These are phyloP conservation scores for Lasioglossum marginatum DNA, from an alignment of 2,888 invertebrate genomes.

Conservation along the genomic window DNA sequence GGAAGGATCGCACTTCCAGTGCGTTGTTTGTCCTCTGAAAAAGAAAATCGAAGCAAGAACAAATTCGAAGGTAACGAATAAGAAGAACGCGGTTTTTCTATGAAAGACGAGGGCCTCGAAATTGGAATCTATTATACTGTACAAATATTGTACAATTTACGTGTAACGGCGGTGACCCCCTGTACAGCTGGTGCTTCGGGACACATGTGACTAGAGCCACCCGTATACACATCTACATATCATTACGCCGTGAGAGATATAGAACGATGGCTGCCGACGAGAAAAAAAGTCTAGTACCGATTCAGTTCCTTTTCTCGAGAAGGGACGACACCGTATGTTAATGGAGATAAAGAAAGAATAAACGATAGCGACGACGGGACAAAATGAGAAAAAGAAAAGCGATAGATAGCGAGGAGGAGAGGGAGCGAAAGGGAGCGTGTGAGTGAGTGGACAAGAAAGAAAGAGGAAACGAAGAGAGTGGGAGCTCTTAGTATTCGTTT, in stretches of 20 bases:
- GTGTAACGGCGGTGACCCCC: slow-evolving; percentile 18
- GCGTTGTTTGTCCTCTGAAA: not conserved
- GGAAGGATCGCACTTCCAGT: not conserved
- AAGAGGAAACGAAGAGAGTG: slow-evolving; percentile 26
- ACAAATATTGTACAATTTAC: slow-evolving; percentile 25
- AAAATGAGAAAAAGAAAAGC: slow-evolving; percentile 10
- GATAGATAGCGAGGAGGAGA: slow-evolving; percentile 27
- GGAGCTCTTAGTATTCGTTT: slow-evolving; percentile 68
- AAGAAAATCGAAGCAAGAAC: not conserved
- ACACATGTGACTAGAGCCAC: slow-evolving; percentile 48
- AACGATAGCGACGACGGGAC: slow-evolving; percentile 3
- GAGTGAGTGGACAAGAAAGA: slow-evolving; percentile 40
- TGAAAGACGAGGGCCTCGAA: slow-evolving; percentile 33
- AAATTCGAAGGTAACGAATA: not conserved
- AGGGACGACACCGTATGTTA: slow-evolving; percentile 34
- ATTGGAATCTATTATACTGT: slow-evolving; percentile 2
- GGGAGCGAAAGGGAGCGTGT: slow-evolving; percentile 39
- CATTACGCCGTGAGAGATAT: slow-evolving; percentile 66
- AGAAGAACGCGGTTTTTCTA: slow-evolving; percentile 45
- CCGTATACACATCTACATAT: slow-evolving; percentile 74
- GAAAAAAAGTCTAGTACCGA: slow-evolving; percentile 39
- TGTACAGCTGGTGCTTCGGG: slow-evolving; percentile 56
- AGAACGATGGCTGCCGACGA: slow-evolving; percentile 55
- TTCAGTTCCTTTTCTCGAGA: slow-evolving; percentile 57
- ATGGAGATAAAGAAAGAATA: not conserved